Percentiles rank a stretch among this genome's conserved stretches.
Evolutionary conservation across 2,113 vertebrate genomes (phyloP).

Genomic region (Microcebus murinus): DNA sequence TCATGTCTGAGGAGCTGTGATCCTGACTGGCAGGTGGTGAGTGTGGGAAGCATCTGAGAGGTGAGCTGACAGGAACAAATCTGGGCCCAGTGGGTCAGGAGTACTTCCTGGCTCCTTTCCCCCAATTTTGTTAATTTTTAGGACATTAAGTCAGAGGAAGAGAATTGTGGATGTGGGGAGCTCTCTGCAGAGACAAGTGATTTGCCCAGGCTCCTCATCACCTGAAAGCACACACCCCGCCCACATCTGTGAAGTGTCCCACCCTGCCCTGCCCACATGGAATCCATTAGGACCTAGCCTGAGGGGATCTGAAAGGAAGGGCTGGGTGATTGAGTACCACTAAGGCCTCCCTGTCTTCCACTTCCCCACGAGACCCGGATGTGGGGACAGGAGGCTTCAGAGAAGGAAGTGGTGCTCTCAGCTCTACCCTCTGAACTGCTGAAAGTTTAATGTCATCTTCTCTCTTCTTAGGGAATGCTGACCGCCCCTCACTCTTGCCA

Average conservation of each 20-base stretch:
- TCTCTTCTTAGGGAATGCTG: background rate
- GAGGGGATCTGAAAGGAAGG: background rate
- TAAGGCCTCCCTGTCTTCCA: background rate
- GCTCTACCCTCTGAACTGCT: background rate
- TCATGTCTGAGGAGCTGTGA: constrained; percentile 62
- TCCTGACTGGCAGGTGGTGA: constrained; percentile 77
- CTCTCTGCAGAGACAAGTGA: background rate
- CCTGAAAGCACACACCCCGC: too few species aligned
- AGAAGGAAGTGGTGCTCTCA: background rate
- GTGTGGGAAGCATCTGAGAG: constrained; percentile 57
- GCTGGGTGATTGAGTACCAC: background rate
- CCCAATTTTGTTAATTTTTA: background rate
- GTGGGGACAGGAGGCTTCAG: background rate
- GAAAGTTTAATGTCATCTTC: background rate
- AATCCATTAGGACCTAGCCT: background rate
- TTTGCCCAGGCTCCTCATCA: background rate
- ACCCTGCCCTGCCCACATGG: background rate
- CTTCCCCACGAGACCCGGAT: background rate
- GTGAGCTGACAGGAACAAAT: constrained; percentile 8
- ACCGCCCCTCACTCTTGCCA: background rate
- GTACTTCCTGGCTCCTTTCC: background rate
- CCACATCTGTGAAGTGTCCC: background rate
- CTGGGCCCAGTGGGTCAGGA: background rate
- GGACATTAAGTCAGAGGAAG: background rate
- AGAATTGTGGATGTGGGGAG: background rate